phyloP scores from a whole-genome alignment of 1,140 invertebrate genomes.

The Diplogasteroides magnus region DNA sequence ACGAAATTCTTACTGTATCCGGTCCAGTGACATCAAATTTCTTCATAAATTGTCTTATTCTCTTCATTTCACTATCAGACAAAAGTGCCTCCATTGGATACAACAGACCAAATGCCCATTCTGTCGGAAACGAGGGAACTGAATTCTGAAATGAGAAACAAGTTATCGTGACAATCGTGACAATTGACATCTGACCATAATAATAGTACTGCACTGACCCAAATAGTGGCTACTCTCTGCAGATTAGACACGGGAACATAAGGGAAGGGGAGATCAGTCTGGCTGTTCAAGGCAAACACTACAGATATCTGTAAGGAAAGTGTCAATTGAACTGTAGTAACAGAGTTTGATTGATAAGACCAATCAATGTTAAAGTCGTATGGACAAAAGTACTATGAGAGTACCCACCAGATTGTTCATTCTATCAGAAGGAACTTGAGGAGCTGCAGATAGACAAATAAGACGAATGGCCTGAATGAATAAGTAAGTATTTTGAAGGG shows the following conservation, averaged over 20 bases:
- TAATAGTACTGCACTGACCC: slow-evolving; percentile 63
- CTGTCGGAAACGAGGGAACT: slow-evolving; percentile 65
- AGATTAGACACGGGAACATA: slow-evolving; percentile 86
- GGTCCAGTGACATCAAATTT: slow-evolving; percentile 27
- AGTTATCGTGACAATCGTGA: too few species aligned
- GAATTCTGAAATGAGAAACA: slow-evolving; percentile 60
- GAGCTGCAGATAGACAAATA: slow-evolving; percentile 60
- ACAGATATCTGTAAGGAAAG: too few species aligned
- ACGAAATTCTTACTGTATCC: neutral
- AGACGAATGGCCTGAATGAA: slow-evolving; percentile 23
- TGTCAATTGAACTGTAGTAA: too few species aligned
- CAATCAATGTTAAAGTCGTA: too few species aligned
- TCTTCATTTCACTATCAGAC: slow-evolving; percentile 2
- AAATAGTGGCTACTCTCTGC: slow-evolving; percentile 64
- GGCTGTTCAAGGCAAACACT: slow-evolving; percentile 69
- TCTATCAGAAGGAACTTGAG: slow-evolving; percentile 62
- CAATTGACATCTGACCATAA: neutral
- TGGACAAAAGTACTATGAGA: too few species aligned
- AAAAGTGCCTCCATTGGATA: slow-evolving; percentile 79
- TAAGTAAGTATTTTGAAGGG: neutral
- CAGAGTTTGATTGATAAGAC: too few species aligned
- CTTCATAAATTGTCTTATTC: slow-evolving; percentile 26
- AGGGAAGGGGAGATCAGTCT: slow-evolving; percentile 67
- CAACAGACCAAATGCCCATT: slow-evolving; percentile 68
- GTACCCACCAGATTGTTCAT: slow-evolving; percentile 68